Base-by-base conservation (phyloP, 2,113 vertebrate species). In the Rhea americana region DNA sequence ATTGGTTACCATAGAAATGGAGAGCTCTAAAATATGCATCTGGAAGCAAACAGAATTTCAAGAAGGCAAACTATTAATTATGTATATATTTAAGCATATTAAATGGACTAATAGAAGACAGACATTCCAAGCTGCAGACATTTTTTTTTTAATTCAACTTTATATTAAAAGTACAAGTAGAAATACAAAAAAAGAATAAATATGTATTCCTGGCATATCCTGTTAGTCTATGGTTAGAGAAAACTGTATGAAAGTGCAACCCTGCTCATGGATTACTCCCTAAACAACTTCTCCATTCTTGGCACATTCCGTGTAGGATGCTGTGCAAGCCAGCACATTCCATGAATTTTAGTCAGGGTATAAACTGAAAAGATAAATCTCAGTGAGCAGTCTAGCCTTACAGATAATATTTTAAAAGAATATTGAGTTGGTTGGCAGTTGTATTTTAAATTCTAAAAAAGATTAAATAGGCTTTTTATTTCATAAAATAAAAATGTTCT, bases 201-300 rank as follows among this genome's bases (percentile, higher is more conserved):
- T 3, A 1, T 1, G 9, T 39, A 2, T 53, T 84, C 12, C 39
- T 26, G 21, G 3, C 0, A 1, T 26, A 24, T 55, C 39, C 25
- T 48, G 24, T 50, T 59, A 70, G 13, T 22, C n/a, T 28, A 4
- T 1, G 1, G 37, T 55, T 16, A 55, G 26, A 20, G 59, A 58
- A 24, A 25, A 0, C 5, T 30, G 11, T 5, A 14, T 19, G 24
- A 45, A 68, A 78, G 16, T 5, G 25, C 22, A 73, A 19, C 7
- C 56, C 55, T 51, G 43, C 30, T 68, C 50, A 19, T 2, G 6
- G 56, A 35, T 35, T 35, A 20, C 13, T 67, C 41, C 28, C 32
- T 24, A 39, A n/a, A 19, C 5, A 62, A 5, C 70, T 28, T 12
- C 47, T 39, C 8, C 18, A 18, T 32, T 82, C 45, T 35, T 56